phyloP scores from a whole-genome alignment of 2,888 invertebrate genomes.

The Scaptomyza caliginosa region DNA sequence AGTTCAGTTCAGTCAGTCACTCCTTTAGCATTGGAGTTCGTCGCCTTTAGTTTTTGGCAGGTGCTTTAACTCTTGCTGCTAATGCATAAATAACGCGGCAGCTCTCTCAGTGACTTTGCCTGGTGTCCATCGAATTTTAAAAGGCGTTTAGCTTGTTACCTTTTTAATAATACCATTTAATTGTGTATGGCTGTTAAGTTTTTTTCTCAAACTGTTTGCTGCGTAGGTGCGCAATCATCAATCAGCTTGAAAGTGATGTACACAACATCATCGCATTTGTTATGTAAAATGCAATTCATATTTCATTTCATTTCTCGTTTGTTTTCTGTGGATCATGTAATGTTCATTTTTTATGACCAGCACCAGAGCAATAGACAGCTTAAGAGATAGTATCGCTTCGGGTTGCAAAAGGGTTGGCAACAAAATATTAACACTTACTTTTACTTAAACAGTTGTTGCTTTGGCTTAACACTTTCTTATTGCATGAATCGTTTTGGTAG shows the following conservation, averaged over 20 bases:
- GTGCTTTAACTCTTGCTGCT: slow-evolving; percentile 59
- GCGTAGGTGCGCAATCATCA: slow-evolving; percentile 77
- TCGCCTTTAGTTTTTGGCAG: slow-evolving; percentile 64
- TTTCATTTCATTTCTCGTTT: slow-evolving; percentile 46
- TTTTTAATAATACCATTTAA: slow-evolving; percentile 79
- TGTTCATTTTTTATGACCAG: slow-evolving; percentile 66
- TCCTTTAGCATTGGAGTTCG: slow-evolving; percentile 39
- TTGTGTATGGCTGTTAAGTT: slow-evolving; percentile 54
- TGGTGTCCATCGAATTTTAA: slow-evolving; percentile 63
- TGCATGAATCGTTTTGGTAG: background rate
- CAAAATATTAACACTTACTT: background rate
- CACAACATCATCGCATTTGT: slow-evolving; percentile 18
- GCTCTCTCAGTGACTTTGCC: slow-evolving; percentile 28
- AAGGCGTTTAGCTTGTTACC: slow-evolving; percentile 81
- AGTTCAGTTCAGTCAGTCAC: slow-evolving; percentile 24
- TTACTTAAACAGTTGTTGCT: background rate
- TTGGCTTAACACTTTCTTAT: background rate
- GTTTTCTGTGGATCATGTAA: slow-evolving; percentile 61
- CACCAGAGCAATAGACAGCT: slow-evolving; percentile 46
- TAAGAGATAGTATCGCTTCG: slow-evolving; percentile 40
- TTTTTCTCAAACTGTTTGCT: slow-evolving; percentile 27
- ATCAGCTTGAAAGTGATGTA: slow-evolving; percentile 57
- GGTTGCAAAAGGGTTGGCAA: slow-evolving; percentile 3
- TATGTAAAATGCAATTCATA: slow-evolving; percentile 71
- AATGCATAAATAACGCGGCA: slow-evolving; percentile 77